phyloP scores from a whole-genome alignment of 2,888 invertebrate species.

The Nezara viridula region DNA sequence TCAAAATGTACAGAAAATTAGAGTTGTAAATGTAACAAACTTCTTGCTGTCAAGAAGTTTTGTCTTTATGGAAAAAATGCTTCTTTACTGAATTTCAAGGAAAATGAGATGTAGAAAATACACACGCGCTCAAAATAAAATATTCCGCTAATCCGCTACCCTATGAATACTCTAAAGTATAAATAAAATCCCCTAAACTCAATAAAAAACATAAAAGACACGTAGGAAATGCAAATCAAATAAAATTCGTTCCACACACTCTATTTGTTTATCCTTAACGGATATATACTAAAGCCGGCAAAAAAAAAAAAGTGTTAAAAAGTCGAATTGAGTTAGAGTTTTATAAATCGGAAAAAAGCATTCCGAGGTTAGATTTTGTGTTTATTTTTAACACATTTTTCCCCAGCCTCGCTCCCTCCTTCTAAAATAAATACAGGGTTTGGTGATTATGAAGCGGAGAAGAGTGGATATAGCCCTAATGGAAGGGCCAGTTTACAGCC shows the following conservation, averaged over 20 bases:
- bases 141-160: not conserved
- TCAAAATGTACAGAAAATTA: too few species aligned
- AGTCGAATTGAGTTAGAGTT: constrained; percentile 45
- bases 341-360: constrained; percentile 48
- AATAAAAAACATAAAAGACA: constrained; percentile 29
- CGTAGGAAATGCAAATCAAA: constrained; percentile 28
- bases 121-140: not conserved
- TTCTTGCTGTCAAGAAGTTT: too few species aligned
- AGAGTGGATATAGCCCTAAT: constrained; percentile 40
- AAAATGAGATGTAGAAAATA: not conserved
- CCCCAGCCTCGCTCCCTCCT: not conserved
- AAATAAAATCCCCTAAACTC: not conserved
- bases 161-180: not conserved
- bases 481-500: constrained; percentile 17
- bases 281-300: constrained; percentile 26
- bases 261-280: constrained; percentile 42
- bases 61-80: too few species aligned
- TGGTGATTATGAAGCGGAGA: constrained; percentile 42
- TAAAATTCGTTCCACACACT: constrained; percentile 11
- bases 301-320: constrained; percentile 40
- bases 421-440: constrained; percentile 39
- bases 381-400: constrained; percentile 47
- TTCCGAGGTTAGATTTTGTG: constrained; percentile 33
- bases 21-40: too few species aligned
- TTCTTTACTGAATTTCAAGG: too few species aligned